Conservation (phyloP, 2,797 vertebrate genomes). For the Cygnus olor region DNA sequence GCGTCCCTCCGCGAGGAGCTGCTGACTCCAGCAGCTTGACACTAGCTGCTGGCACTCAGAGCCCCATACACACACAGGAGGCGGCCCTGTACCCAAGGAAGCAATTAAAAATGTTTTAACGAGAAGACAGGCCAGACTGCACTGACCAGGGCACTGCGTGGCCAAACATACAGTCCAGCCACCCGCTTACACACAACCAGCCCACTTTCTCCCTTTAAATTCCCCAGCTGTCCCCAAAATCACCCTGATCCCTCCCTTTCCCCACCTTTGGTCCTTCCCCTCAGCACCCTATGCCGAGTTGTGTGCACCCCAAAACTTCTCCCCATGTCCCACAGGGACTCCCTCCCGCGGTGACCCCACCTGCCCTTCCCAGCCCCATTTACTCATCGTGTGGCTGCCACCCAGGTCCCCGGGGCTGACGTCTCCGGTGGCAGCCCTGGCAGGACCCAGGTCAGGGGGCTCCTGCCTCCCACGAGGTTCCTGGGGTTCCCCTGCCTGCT, state of each 20-base stretch:
- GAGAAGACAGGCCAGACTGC: background rate
- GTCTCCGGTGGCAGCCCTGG: background rate
- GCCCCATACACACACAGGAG: fast-evolving
- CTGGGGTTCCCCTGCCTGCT: fast-evolving
- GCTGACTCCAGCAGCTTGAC: background rate
- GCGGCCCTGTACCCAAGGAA: background rate
- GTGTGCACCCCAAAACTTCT: background rate
- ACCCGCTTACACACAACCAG: background rate
- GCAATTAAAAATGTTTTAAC: background rate
- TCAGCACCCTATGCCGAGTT: background rate
- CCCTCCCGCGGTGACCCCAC: background rate
- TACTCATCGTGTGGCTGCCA: background rate
- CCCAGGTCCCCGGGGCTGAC: background rate
- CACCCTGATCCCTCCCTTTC: background rate
- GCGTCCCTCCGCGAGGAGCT: background rate
- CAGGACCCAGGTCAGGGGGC: background rate
- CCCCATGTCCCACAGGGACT: fast-evolving
- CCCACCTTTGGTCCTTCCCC: background rate
- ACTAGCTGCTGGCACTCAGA: background rate
- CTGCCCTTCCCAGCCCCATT: background rate
- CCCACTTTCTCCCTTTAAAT: background rate
- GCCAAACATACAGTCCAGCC: background rate
- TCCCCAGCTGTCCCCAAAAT: no score
- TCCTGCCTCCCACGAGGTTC: background rate
- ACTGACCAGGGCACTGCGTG: background rate